A percentile compares a stretch with the other conserved stretches of the same genome.
These are phyloP conservation scores for Loxodonta africana DNA, from an alignment of 2,113 vertebrate species.

Conservation along the genomic window DNA sequence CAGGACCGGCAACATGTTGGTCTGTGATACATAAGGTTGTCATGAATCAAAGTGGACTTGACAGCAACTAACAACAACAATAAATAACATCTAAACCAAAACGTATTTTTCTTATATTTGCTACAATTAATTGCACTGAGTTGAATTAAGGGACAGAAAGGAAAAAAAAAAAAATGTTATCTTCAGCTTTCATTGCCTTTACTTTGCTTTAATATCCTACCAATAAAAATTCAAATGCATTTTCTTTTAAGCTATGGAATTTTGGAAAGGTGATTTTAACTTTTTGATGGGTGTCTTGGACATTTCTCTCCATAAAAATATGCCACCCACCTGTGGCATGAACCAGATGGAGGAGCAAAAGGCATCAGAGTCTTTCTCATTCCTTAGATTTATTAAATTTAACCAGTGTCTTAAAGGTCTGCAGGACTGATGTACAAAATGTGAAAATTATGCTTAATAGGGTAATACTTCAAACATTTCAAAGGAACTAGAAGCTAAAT, in stretches of 20 bases:
- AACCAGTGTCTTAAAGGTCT: slow-evolving; percentile 33
- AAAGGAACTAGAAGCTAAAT: neutral
- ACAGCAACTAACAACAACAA: neutral
- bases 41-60: too few relatives aligned
- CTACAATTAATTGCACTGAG: neutral
- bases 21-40: neutral
- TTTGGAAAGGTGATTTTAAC: slow-evolving; percentile 58
- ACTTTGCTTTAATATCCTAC: neutral
- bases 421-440: neutral
- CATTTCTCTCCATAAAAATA: neutral
- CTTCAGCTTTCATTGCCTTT: neutral
- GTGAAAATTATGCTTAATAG: slow-evolving; percentile 25
- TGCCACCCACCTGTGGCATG: neutral
- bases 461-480: neutral
- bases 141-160: neutral
- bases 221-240: slow-evolving; percentile 36
- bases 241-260: slow-evolving; percentile 8
- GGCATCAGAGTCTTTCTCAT: neutral
- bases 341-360: neutral
- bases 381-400: slow-evolving; percentile 1
- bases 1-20: neutral
- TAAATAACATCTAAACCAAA: neutral
- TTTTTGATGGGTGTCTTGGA: neutral
- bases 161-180: neutral
- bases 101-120: neutral